Conservation (phyloP, 35 echinoderm and acorn worm species). For the Holothuria glaberrima region DNA sequence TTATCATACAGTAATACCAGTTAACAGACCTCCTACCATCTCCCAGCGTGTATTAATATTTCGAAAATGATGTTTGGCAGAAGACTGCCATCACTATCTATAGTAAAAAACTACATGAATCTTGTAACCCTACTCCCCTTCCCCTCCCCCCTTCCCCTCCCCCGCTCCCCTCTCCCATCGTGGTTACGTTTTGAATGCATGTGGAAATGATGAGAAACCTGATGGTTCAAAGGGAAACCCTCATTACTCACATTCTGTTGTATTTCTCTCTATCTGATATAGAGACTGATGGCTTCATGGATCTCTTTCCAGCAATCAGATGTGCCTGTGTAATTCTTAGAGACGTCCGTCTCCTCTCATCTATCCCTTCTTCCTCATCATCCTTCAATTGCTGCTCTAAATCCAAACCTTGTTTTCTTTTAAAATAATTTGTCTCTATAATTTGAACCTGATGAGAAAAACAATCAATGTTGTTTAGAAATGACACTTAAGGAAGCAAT, state of each 20-base stretch:
- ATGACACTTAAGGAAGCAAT: neutral
- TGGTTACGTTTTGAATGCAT: neutral
- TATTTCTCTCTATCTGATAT: slow-evolving; percentile 80
- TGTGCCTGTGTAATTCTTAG: slow-evolving; percentile 78
- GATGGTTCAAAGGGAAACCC: neutral
- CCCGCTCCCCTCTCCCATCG: neutral
- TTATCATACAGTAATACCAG: no score
- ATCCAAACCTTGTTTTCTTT: neutral
- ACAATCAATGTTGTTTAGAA: neutral
- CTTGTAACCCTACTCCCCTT: neutral
- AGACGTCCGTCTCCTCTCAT: neutral
- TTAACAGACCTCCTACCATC: no score
- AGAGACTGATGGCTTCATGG: slow-evolving; percentile 90
- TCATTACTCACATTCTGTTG: slow-evolving; percentile 77
- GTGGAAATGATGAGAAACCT: neutral
- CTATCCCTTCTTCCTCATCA: neutral
- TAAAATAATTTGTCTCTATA: slow-evolving; percentile 9
- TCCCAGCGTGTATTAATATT: no score
- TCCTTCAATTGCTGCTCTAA: neutral
- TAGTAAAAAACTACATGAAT: no score
- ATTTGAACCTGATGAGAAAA: neutral
- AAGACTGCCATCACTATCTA: no score
- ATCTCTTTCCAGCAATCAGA: slow-evolving; percentile 63
- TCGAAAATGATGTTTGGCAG: no score
- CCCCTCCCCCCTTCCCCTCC: neutral